A percentile compares a stretch with the other conserved stretches of the same genome.
These are phyloP conservation scores for Herpetotheres cachinnans DNA, from an alignment of 2,113 vertebrate species.

Conservation along the genomic window DNA sequence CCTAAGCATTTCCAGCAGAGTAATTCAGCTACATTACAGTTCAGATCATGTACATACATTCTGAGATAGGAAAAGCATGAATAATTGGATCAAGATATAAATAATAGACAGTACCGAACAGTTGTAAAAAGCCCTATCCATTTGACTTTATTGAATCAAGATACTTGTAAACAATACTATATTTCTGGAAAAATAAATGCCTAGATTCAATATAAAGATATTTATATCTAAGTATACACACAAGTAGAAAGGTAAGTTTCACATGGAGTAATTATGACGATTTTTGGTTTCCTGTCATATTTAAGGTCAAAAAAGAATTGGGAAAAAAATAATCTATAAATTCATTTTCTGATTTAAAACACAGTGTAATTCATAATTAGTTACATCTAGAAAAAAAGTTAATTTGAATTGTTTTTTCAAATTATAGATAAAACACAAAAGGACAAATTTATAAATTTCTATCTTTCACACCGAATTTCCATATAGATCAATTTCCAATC, in stretches of 20 bases:
- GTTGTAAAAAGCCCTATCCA: background rate
- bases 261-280: background rate
- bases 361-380: background rate
- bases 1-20: background rate
- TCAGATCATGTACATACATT: background rate
- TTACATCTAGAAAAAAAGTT: background rate
- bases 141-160: background rate
- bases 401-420: background rate
- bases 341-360: background rate
- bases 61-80: background rate
- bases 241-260: background rate
- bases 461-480: background rate
- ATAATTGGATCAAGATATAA: background rate
- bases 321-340: background rate
- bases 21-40: background rate
- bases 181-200: background rate
- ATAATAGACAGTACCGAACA: background rate
- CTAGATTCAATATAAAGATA: background rate
- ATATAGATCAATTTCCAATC: background rate
- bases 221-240: background rate
- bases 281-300: background rate
- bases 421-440: background rate
- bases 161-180: background rate
- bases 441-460: background rate
- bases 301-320: background rate